Base-by-base conservation (phyloP, 2,888 invertebrate species). In the Mythimna loreyi region DNA sequence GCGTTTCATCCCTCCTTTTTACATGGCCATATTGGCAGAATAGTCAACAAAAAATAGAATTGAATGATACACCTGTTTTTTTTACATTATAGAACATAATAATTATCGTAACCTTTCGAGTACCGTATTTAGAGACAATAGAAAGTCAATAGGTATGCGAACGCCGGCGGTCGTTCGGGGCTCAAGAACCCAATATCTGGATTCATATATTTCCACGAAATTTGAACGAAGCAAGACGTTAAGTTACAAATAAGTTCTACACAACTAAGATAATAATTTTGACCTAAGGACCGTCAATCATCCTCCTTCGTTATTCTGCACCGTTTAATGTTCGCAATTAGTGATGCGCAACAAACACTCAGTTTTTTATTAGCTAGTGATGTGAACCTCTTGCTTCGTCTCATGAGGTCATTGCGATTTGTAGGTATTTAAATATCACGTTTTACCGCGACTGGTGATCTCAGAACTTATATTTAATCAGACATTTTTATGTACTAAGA, bases 361-460 rank as follows among this genome's bases (percentile, higher is more conserved):
- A 78, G 47, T 36, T 80, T 75, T 80, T 80, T 78, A 64, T 69
- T 64, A 70, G 2, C 23, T 52, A 72, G 72, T 77, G 64, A 72
- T 81, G 68, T 80, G 81, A 74, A 81, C 66, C 67, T 68, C 36
- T 19, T 1, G 59, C 56, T 43, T 19, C 70, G 63, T 60, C 60
- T 64, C 56, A 68, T 83, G 84, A 84, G 80, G 84, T 84, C 84
- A 83, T 75, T 40, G 58, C 28, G 19, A 64, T 60, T 45, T 57
- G 70, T 82, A 82, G 76, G 70, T 78, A 80, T 62, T 60, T 68
- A 74, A 75, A 85, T 40, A 84, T 82, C 81, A 78, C 75, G 81
- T 82, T 80, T 72, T 63, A 56, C 65, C 43, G 30, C 76, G 56
- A 55, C 50, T n/a, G 74, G 57, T 83, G 83, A 83, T 82, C 83